A percentile compares a stretch with the other conserved stretches of the same genome.
Evolutionary conservation across 2,113 vertebrate species (phyloP).

Genomic region (Solenodon paradoxus): DNA sequence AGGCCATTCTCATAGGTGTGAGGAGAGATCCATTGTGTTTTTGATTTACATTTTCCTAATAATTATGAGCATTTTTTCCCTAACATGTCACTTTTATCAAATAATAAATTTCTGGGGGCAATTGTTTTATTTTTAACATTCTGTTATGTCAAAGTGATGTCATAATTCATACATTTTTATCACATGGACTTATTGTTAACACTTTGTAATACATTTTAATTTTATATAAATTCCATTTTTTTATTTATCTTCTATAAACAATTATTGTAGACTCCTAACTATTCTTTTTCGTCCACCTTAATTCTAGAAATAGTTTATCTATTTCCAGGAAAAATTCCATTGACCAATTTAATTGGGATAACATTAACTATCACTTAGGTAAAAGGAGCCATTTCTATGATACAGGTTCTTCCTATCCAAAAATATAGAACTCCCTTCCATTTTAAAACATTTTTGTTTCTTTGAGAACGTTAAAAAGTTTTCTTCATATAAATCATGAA

Average conservation of each 20-base stretch:
- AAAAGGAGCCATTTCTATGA: conserved; percentile 30
- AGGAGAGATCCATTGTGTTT: too few species aligned
- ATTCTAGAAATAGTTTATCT: conserved; percentile 27
- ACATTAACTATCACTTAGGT: not conserved
- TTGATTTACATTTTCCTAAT: too few species aligned
- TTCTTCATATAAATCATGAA: not conserved
- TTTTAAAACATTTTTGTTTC: not conserved
- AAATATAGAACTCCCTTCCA: not conserved
- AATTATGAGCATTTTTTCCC: too few species aligned
- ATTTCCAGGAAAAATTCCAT: not conserved
- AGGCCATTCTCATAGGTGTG: too few species aligned
- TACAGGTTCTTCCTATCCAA: conserved; percentile 2
- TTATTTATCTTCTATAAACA: not conserved
- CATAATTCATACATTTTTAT: not conserved
- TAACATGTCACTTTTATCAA: not conserved
- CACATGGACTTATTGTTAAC: not conserved
- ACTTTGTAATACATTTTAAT: conserved; percentile 16
- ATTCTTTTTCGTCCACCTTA: not conserved
- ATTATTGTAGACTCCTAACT: not conserved
- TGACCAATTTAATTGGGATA: not conserved
- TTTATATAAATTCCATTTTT: not conserved
- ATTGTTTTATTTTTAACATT: conserved; percentile 9
- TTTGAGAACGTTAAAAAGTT: not conserved
- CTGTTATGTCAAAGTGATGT: not conserved
- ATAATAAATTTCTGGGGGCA: conserved; percentile 24